Conservation (phyloP, 2,113 vertebrate genomes). For the Pseudopipra pipra region DNA sequence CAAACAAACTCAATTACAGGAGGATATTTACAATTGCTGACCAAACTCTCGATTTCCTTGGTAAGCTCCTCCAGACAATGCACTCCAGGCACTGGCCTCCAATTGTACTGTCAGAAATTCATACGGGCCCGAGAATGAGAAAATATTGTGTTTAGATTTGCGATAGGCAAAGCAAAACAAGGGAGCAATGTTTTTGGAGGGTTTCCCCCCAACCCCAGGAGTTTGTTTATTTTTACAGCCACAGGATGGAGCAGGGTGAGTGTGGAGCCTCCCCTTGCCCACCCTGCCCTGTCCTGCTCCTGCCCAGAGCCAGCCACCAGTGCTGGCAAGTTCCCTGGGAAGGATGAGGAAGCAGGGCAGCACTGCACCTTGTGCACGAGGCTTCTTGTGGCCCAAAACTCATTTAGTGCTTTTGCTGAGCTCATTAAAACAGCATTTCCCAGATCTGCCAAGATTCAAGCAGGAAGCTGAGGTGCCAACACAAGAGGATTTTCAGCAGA, state of each 20-base stretch:
- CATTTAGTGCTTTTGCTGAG: background rate
- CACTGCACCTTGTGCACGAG: background rate
- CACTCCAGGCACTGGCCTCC: constrained; percentile 13
- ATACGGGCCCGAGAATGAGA: constrained; percentile 63
- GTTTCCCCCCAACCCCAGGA: background rate
- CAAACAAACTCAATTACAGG: constrained; percentile 72
- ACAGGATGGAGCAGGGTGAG: constrained; percentile 41
- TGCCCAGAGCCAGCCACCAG: background rate
- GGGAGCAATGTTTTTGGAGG: background rate
- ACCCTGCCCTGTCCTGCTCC: constrained; percentile 18
- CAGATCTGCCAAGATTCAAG: background rate
- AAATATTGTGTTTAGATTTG: constrained; percentile 73
- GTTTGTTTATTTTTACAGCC: constrained; percentile 74
- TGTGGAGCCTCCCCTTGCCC: constrained; percentile 2
- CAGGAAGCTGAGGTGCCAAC: background rate
- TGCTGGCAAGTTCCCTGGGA: background rate
- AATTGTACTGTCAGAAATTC: constrained; percentile 73
- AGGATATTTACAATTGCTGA: constrained; percentile 82
- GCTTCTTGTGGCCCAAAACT: background rate
- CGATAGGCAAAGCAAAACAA: constrained; percentile 65
- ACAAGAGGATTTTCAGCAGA: rapidly evolving
- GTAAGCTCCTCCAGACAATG: constrained; percentile 74
- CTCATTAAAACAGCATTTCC: background rate
- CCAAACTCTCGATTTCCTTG: constrained; percentile 78
- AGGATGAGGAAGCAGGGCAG: background rate